A percentile compares a stretch with the other conserved stretches of the same genome.
phyloP scores from a whole-genome alignment of 2,888 invertebrate species.

The Drosophila cognata region DNA sequence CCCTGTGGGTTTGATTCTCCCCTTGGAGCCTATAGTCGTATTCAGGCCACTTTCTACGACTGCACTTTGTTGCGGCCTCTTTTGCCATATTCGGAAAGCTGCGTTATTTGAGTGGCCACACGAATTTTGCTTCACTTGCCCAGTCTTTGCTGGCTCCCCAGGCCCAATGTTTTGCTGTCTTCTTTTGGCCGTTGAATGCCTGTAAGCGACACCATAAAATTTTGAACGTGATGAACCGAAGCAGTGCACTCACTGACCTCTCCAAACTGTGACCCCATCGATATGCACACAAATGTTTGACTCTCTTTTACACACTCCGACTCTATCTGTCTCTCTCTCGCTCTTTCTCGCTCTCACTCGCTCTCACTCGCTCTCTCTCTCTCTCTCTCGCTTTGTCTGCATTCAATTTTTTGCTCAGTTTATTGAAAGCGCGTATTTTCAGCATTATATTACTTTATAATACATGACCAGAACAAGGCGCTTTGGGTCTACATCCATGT shows the following conservation, averaged over 20 bases:
- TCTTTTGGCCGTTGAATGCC: slow-evolving; percentile 52
- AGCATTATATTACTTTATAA: slow-evolving; percentile 74
- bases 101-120: slow-evolving; percentile 62
- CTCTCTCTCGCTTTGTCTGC: slow-evolving; percentile 9
- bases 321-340: background rate
- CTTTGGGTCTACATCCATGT: slow-evolving; percentile 44
- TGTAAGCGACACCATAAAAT: slow-evolving; percentile 79
- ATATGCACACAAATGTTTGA: slow-evolving; percentile 28
- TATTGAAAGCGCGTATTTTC: slow-evolving; percentile 44
- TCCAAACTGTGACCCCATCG: slow-evolving; percentile 55
- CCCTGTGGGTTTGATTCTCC: background rate
- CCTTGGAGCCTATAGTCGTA: slow-evolving; percentile 28
- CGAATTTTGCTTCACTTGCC: slow-evolving; percentile 39
- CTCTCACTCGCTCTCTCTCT: slow-evolving; percentile 1
- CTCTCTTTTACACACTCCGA: background rate
- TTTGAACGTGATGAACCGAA: slow-evolving; percentile 62
- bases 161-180: background rate
- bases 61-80: slow-evolving; percentile 50
- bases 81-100: slow-evolving; percentile 62
- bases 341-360: background rate
- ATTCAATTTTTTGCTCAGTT: slow-evolving; percentile 43
- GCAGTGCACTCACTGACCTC: slow-evolving; percentile 63
- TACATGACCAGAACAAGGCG: slow-evolving; percentile 52
- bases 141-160: slow-evolving; percentile 42
- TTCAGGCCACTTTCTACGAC: slow-evolving; percentile 41